phyloP scores from a whole-genome alignment of 2,797 vertebrate genomes.

The Gouania willdenowi region DNA sequence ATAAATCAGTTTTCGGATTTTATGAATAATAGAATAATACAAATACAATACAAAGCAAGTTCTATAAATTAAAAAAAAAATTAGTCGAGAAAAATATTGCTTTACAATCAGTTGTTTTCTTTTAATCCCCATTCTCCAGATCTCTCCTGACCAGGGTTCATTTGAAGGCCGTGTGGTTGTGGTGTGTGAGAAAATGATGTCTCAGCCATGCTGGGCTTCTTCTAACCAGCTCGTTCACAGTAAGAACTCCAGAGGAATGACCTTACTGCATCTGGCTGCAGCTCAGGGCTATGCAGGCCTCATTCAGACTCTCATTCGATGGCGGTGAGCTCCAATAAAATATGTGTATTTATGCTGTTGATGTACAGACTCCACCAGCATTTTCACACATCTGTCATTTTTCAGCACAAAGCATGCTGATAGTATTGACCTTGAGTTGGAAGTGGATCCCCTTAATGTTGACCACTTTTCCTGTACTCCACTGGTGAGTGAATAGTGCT shows the following conservation, averaged over 20 bases:
- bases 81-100: too few relatives aligned
- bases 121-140: slow-evolving; percentile 41
- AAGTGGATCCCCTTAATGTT: slow-evolving; percentile 96
- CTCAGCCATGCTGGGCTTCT: slow-evolving; percentile 93
- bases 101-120: too few relatives aligned
- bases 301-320: slow-evolving; percentile 97
- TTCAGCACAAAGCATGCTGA: slow-evolving; percentile 93
- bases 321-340: slow-evolving; percentile 82
- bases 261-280: slow-evolving; percentile 89
- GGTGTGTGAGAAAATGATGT: slow-evolving; percentile 99
- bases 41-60: too few relatives aligned
- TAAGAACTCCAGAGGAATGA: slow-evolving; percentile 97
- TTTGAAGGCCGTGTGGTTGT: slow-evolving; percentile 97
- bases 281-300: slow-evolving; percentile 95
- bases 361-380: too few relatives aligned
- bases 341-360: not conserved
- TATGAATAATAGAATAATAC: too few relatives aligned
- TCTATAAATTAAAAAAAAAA: too few relatives aligned
- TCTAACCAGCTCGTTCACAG: slow-evolving; percentile 96
- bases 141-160: slow-evolving; percentile 79
- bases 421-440: slow-evolving; percentile 95
- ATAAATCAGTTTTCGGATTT: too few relatives aligned
- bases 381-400: too few relatives aligned
- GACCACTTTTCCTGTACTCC: slow-evolving; percentile 99
- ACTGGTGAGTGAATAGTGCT: slow-evolving; percentile 77